Evolutionary conservation across 2,797 vertebrate species (phyloP), one percentile per base, ranked within the genome.

Genomic region (Melopsittacus undulatus): DNA sequence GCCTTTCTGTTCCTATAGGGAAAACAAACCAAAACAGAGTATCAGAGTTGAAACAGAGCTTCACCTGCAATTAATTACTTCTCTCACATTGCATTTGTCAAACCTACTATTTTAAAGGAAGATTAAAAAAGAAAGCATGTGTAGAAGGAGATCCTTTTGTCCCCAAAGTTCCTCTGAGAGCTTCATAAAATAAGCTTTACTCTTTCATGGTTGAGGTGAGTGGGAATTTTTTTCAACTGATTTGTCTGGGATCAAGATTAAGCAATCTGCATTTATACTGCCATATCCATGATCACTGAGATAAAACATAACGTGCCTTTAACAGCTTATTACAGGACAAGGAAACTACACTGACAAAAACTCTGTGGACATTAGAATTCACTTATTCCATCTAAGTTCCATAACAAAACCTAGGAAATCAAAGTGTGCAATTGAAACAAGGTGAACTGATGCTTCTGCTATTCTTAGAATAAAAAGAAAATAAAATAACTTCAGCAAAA

Each of bases 1-100:
- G 89, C 94, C 90, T 97, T 94, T 94, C 93, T 57, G 91, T 79
- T 96, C 93, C 97, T 98, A 69, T 5, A 22, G 45, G 29, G 79
- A 92, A 89, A 59, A 18, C 16, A 27, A 29, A 32, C 34, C 19
- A 70, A 76, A 62, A 21, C 4, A 89, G 16, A 66, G 12, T 49
- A 70, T 29, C 27, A 72, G 12, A 83, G 13, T 63, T 43, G 6
- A 26, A 86, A 69, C 30, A 48, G 13, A 75, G 40, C 32, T 80
- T 64, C 51, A 91, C 36, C 22, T 86, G 52, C n/a, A 89, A 34
- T 29, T 68, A 62, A 20, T 62, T 94, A 83, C 26, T 79, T 85
- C 10, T 56, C 24, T 73, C 70, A 46, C 16, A 51, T 1, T 62
- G 42, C 30, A 83, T 68, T 74, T 86, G 16, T 73, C 46, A 94